Percentiles rank a stretch among this genome's conserved stretches.
phyloP scores from a whole-genome alignment of 1,140 invertebrate genomes.

The Dolichoris vasculosae region DNA sequence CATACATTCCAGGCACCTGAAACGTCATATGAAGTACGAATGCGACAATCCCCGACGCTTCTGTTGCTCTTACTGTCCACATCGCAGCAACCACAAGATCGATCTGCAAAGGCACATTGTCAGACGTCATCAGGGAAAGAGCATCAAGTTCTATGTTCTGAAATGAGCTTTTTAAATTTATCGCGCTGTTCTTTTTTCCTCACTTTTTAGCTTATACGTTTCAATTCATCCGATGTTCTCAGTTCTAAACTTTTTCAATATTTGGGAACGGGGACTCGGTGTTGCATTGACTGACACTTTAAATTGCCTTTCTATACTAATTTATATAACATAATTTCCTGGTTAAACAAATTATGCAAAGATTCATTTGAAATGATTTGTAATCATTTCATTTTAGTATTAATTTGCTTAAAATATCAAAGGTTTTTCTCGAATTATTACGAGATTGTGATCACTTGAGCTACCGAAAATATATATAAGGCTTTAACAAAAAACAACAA shows the following conservation, averaged over 20 bases:
- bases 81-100: constrained; percentile 50
- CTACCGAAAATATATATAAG: background rate
- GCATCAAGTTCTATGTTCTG: constrained; percentile 50
- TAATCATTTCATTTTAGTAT: background rate
- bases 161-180: constrained; percentile 7
- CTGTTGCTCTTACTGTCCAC: constrained; percentile 44
- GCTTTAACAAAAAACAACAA: background rate
- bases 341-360: background rate
- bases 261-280: too few relatives aligned
- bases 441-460: background rate
- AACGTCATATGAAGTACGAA: constrained; percentile 71
- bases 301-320: too few relatives aligned
- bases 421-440: background rate
- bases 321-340: too few relatives aligned
- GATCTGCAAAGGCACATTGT: constrained; percentile 46
- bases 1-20: constrained; percentile 65
- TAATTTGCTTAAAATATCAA: background rate
- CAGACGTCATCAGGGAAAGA: constrained; percentile 45
- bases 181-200: background rate
- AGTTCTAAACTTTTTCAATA: too few relatives aligned
- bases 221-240: background rate
- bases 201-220: background rate
- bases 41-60: constrained; percentile 65
- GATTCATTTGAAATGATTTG: background rate
- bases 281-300: too few relatives aligned